phyloP scores from a whole-genome alignment of 2,888 invertebrate genomes.

The Cylloceria caligata region DNA sequence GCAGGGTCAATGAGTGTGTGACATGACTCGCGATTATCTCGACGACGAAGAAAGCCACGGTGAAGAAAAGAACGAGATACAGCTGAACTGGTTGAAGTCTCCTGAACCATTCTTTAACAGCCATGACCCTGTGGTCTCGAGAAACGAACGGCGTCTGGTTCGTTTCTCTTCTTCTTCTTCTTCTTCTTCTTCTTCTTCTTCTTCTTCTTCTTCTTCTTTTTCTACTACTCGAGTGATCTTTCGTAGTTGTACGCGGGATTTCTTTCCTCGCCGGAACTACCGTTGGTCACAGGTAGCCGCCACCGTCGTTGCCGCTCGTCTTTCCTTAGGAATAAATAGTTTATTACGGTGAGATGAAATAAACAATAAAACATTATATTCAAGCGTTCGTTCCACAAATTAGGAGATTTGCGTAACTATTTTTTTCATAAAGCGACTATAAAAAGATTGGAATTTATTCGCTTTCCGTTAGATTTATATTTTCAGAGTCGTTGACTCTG shows the following conservation, averaged over 20 bases:
- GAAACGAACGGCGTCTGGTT: conserved; percentile 43
- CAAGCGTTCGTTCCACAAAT: no score
- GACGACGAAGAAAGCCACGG: conserved; percentile 91
- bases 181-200: no score
- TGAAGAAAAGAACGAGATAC: conserved; percentile 90
- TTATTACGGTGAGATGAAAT: neutral
- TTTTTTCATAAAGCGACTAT: neutral
- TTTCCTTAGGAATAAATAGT: conserved; percentile 36
- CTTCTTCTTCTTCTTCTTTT: no score
- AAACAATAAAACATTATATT: neutral
- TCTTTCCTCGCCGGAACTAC: conserved; percentile 28
- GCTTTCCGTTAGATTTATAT: neutral
- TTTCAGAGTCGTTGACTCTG: neutral
- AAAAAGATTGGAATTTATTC: neutral
- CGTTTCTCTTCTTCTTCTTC: conserved; percentile 14
- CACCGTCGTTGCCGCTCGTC: conserved; percentile 9
- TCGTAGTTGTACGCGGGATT: conserved; percentile 16
- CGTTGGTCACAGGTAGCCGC: conserved; percentile 15
- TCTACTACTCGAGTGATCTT: conserved; percentile 7
- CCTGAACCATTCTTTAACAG: conserved; percentile 92
- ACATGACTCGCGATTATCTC: conserved; percentile 95
- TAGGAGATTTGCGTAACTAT: neutral
- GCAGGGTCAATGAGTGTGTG: conserved; percentile 95
- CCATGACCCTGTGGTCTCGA: conserved; percentile 85
- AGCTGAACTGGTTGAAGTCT: conserved; percentile 91